A percentile compares a stretch with the other conserved stretches of the same genome.
Conservation (phyloP, 30 jellyfish, hydroid and myxozoan genomes). For the Nemopilema nomurai region DNA sequence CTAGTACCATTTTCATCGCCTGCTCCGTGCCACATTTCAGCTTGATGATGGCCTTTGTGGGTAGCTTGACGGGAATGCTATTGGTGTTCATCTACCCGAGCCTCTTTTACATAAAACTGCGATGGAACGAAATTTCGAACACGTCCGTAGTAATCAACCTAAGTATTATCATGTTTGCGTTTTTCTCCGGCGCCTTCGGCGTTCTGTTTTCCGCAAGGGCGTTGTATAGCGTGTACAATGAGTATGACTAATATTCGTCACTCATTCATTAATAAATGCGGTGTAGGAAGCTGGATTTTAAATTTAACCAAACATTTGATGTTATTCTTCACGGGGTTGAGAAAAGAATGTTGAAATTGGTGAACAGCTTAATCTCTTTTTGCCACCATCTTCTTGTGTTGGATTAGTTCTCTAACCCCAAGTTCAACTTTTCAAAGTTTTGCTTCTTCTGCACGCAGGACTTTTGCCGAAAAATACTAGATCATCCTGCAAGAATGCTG, state of each 20-base stretch:
- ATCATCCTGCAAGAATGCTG: no score
- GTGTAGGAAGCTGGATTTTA: no score
- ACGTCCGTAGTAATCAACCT: constrained; percentile 73
- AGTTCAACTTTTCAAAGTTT: no score
- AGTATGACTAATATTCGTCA: constrained; percentile 33
- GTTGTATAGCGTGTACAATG: constrained; percentile 90
- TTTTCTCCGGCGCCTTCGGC: constrained; percentile 85
- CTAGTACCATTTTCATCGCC: constrained; percentile 83
- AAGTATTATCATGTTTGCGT: constrained; percentile 75
- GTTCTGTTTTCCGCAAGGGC: constrained; percentile 88
- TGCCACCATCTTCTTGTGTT: no score
- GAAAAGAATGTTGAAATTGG: no score
- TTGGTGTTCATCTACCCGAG: constrained; percentile 92
- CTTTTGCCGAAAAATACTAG: no score
- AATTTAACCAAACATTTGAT: no score
- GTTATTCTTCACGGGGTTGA: no score
- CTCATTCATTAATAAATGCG: no score
- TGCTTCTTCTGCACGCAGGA: no score
- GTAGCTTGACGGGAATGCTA: constrained; percentile 90
- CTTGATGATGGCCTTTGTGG: constrained; percentile 83
- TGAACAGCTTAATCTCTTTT: no score
- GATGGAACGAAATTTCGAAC: constrained; percentile 92
- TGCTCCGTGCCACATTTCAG: constrained; percentile 87
- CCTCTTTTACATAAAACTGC: constrained; percentile 80
- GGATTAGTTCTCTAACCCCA: no score